Base-by-base conservation (phyloP, 2,888 invertebrate species). In the Drosophila aldrichi region DNA sequence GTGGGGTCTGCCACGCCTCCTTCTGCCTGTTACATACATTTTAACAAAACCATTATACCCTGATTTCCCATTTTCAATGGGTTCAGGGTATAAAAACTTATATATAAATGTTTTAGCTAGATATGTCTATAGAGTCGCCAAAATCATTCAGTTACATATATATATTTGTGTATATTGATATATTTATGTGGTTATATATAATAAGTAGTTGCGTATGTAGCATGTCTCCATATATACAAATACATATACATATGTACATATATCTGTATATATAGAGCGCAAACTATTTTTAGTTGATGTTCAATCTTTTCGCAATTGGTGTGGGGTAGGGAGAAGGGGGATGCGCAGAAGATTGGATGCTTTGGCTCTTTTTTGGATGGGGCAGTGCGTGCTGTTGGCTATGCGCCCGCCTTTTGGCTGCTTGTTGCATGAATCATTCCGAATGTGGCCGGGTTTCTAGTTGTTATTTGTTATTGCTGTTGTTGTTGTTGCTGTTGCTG, bases 371-470 rank as follows among this genome's bases (percentile, higher is more conserved):
- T 68, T 65, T 75, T 40, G 34, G 52, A 29, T 60, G 60, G 55
- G 80, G 81, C 73, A 74, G 85, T 89, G 83, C 89, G 90, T 89
- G 80, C 59, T 79, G 88, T 86, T 85, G 90, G 90, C 85, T 72
- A 77, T 55, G 90, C 87, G 84, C 84, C 90, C 90, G 90, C 77
- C 74, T 75, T 62, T 69, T 74, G 87, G 75, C 83, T 88, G 75
- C 75, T 69, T 88, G 43, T 69, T 70, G 90, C 85, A 90, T 84
- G 85, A 88, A 88, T 88, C 85, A 85, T 77, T 62, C 77, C 77
- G 77, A 34, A 44, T 76, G 70, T 77, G 80, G 81, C 80, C 76
- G 76, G 80, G 80, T 44, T 74, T 70, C 69, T 65, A 63, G 63
- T 69, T 64, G 66, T 77, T 68, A 56, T 59, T 77, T 70, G 57